Conservation (phyloP, 2,113 vertebrate species). For the Seriola quinqueradiata region DNA sequence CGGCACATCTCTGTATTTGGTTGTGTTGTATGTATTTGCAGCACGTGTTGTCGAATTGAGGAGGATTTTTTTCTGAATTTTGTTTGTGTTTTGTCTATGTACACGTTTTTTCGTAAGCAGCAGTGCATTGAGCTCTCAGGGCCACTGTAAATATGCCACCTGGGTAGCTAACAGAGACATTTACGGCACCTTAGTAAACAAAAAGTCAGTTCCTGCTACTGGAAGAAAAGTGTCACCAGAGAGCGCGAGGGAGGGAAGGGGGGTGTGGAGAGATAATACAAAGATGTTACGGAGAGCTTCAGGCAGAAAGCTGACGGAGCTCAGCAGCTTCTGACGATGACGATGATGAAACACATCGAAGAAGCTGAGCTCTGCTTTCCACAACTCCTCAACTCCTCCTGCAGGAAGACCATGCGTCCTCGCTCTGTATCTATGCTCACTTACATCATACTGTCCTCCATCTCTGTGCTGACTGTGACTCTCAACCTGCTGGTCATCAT, state of each 20-base stretch:
- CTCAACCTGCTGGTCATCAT: conserved; percentile 55
- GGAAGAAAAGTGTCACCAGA: too few species aligned
- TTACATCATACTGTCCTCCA: neutral
- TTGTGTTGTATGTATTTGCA: too few species aligned
- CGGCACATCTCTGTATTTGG: too few species aligned
- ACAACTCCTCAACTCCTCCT: conserved; percentile 47
- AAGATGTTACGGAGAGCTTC: neutral
- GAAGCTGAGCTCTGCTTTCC: conserved; percentile 52
- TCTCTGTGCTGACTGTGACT: conserved; percentile 30
- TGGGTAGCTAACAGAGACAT: too few species aligned
- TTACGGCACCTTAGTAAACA: too few species aligned
- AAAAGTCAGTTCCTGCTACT: too few species aligned
- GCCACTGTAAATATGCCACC: too few species aligned
- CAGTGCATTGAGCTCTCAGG: too few species aligned
- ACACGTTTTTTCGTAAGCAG: too few species aligned
- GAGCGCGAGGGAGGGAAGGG: neutral
- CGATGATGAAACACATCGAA: neutral
- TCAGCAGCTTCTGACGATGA: neutral
- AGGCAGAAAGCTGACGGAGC: neutral
- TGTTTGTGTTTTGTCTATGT: too few species aligned
- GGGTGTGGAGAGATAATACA: neutral
- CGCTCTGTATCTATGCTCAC: neutral
- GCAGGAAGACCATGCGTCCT: neutral
- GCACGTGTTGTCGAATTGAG: too few species aligned
- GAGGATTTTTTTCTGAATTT: too few species aligned